Conservation (phyloP, 2,113 vertebrate species). For the Fregetta grallaria region DNA sequence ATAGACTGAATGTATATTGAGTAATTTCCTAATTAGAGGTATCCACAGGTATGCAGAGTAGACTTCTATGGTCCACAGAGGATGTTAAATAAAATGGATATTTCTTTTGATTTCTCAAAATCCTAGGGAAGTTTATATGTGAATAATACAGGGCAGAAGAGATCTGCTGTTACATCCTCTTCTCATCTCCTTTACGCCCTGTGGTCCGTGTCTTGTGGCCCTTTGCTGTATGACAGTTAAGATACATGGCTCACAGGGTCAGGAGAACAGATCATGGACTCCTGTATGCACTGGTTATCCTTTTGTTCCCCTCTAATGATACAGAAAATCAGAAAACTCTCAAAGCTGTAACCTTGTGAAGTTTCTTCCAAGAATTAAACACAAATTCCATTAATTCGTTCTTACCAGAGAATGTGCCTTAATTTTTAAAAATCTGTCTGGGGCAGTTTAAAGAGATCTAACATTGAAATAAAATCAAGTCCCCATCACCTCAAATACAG, state of each 20-base stretch:
- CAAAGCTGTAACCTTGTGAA: neutral
- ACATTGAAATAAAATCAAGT: neutral
- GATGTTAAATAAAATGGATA: neutral
- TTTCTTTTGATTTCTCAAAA: neutral
- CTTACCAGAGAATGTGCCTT: neutral
- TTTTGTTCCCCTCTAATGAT: neutral
- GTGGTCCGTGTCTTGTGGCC: neutral
- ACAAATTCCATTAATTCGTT: neutral
- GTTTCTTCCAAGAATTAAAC: neutral
- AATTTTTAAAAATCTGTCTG: neutral
- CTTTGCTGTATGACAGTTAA: neutral
- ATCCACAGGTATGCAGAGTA: neutral
- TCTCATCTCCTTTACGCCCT: neutral
- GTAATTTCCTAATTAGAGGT: neutral
- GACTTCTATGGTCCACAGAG: neutral
- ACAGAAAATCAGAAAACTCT: neutral
- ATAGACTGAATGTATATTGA: neutral
- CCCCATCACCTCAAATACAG: neutral
- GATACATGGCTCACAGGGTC: neutral
- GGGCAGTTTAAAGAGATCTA: neutral
- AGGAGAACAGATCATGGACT: neutral
- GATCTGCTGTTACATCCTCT: neutral
- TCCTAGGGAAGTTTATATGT: neutral
- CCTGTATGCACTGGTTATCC: neutral
- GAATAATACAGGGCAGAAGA: neutral